A percentile compares a stretch with the other conserved stretches of the same genome.
phyloP scores from a whole-genome alignment of 2,888 invertebrate genomes.

The Phyto melanocephala region DNA sequence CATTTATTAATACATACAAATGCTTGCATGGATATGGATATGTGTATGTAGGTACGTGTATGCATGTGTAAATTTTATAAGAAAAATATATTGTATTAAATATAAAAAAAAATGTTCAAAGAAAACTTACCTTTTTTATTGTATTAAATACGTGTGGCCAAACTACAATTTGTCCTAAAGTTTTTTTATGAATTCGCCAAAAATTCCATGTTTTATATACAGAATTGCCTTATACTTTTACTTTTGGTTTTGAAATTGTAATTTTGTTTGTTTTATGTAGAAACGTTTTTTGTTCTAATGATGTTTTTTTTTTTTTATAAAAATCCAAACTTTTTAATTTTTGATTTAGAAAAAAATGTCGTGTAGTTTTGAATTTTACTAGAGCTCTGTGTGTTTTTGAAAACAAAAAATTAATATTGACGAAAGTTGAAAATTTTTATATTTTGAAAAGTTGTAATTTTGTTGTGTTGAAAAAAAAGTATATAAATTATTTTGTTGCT shows the following conservation, averaged over 20 bases:
- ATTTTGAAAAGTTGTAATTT: constrained; percentile 55
- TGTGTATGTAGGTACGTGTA: too few relatives aligned
- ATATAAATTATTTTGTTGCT: constrained; percentile 13
- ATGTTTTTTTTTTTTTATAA: constrained; percentile 39
- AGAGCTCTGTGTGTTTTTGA: constrained; percentile 56
- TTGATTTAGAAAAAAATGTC: constrained; percentile 53
- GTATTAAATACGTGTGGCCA: constrained; percentile 1
- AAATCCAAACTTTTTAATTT: constrained; percentile 63
- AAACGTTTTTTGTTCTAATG: background rate
- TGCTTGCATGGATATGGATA: too few relatives aligned
- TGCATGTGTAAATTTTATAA: too few relatives aligned
- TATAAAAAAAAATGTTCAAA: background rate
- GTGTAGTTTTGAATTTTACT: constrained; percentile 47
- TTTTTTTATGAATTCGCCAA: constrained; percentile 14
- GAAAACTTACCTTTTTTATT: constrained; percentile 37
- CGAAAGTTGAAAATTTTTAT: constrained; percentile 58
- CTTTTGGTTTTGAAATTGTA: background rate
- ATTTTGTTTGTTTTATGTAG: constrained; percentile 29
- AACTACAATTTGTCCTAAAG: constrained; percentile 17
- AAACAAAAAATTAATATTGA: constrained; percentile 51
- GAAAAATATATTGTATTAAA: background rate
- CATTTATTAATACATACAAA: constrained; percentile 7
- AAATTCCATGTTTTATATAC: constrained; percentile 10
- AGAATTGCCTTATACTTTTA: constrained; percentile 6
- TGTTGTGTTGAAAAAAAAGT: constrained; percentile 39